Base-by-base conservation (phyloP, 1,140 invertebrate genomes). In the Dufourea novaeangliae region DNA sequence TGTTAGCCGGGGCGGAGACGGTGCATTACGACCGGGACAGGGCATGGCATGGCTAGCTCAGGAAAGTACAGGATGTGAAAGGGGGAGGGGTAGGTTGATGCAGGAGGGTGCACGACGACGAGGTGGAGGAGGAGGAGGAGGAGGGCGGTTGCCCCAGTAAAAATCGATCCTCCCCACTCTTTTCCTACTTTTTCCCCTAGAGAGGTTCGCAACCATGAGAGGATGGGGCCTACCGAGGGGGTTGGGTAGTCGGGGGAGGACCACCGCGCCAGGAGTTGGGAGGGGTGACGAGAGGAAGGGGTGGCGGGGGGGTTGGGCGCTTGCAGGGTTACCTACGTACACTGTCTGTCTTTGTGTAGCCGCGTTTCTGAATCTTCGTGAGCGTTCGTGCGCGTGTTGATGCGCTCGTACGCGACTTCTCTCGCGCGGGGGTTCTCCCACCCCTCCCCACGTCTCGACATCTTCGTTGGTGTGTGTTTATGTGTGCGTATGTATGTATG, bases 131-230 rank as follows among this genome's bases (percentile, higher is more conserved):
- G 83, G 84, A n/a, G n/a, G n/a, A 76, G 82, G 85, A 87, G 87
- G 87, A 82, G 83, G 84, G 86, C 86, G 87, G 88, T 90, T 90
- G 90, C 91, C 91, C 91, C 91, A 92, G 91, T 92, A 92, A 92
- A 92, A 92, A 92, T 92, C 91, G 91, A 92, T 92, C 91, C 89
- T 90, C 91, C 90, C 90, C 89, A 89, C 90, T 90, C 89, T 90
- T 90, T 90, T 88, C 89, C 84, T 84, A 92, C 90, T 92, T 92
- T 92, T 92, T 92, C 90, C 90, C 90, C 90, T 87, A 88, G 87
- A 87, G 87, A 88, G 88, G 84, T 84, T 87, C 80, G 78, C 75
- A 81, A 81, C 78, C 85, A 78, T 79, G 81, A 75, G 82, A 81
- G 84, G 79, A 64, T 46, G 84, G 69, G 77, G 79, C 72, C n/a